Base-by-base conservation (phyloP, 2,113 vertebrate species). In the Dolichallabes microphthalmus region DNA sequence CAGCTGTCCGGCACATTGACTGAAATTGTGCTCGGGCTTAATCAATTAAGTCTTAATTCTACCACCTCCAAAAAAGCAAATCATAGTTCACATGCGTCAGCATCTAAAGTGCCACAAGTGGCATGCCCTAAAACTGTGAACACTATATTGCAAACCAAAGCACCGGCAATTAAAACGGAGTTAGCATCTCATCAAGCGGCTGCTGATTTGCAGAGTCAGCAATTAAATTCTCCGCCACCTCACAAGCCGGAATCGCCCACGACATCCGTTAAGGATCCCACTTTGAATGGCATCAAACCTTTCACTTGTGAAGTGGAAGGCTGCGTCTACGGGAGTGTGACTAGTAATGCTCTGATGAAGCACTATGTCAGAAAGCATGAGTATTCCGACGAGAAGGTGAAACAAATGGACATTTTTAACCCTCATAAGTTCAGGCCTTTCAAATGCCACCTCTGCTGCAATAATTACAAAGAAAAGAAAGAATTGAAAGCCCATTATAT, bases 381-480 rank as follows among this genome's bases (percentile, higher is more conserved):
- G 82, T 95, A 95, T 27, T 94, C 95, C 39, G 91, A 95, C 60
- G 95, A 96, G 86, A 94, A 96, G 81, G 96, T 98, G 75, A 96
- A 95, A 84, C 93, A 93, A 76, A 89, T 98, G 90, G 95, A 94
- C 27, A 95, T 96, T 93, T 96, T 97, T 89, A 95, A 95, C 79
- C 91, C 95, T 45, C 94, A 95, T 4, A 97, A 95, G 90, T 97
- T 95, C 75, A 94, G 96, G 6, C 97, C 98, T 3, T 99, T 98
- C 79, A 93, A 95, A 76, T 99, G 98, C 94, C 97, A 98, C 27
- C 95, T 98, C 91, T 99, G 98, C 93, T 94, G 95, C 90, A 97
- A 95, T 92, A 93, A 94, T 5, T 97, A 97, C 91, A 96, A 95
- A 55, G 94, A 97, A 85, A 97, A 97, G 91, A 95, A 95, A 0